Percentiles rank a stretch among this genome's conserved stretches.
Conservation (phyloP, 2,797 vertebrate species). For the Iguana delicatissima region DNA sequence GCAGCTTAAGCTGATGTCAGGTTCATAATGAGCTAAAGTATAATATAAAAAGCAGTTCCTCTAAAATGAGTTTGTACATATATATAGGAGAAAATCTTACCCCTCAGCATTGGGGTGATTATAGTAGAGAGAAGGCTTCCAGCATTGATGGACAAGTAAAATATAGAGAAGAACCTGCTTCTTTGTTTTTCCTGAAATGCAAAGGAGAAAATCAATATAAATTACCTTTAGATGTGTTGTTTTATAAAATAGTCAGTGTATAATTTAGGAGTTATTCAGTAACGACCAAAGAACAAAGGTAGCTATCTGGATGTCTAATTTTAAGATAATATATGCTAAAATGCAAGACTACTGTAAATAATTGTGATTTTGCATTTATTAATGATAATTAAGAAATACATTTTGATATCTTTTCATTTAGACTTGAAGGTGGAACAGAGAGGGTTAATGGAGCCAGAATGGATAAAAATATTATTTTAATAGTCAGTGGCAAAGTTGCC, state of each 20-base stretch:
- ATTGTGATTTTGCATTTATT: not conserved
- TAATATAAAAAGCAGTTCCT: not conserved
- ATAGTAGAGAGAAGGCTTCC: conserved; percentile 95
- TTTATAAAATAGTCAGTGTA: not conserved
- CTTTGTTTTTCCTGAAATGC: conserved; percentile 88
- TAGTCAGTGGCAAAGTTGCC: not conserved
- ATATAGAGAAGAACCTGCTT: conserved; percentile 93
- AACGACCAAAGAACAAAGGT: not conserved
- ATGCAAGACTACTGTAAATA: not conserved
- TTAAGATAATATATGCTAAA: not conserved
- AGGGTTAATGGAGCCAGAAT: not conserved
- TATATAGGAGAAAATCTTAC: conserved; percentile 71
- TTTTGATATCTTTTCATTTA: not conserved
- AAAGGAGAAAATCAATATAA: conserved; percentile 39
- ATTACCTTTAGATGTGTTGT: not conserved
- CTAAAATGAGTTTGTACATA: not conserved
- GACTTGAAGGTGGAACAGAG: not conserved
- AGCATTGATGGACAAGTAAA: conserved; percentile 94
- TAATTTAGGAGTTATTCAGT: not conserved
- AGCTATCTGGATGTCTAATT: not conserved
- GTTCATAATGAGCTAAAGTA: not conserved
- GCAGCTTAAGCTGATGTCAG: not conserved
- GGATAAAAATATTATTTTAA: not conserved
- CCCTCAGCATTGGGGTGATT: conserved; percentile 92
- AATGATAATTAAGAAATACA: not conserved